Evolutionary conservation across 2,113 vertebrate genomes (phyloP).

Genomic region (Lynx canadensis): DNA sequence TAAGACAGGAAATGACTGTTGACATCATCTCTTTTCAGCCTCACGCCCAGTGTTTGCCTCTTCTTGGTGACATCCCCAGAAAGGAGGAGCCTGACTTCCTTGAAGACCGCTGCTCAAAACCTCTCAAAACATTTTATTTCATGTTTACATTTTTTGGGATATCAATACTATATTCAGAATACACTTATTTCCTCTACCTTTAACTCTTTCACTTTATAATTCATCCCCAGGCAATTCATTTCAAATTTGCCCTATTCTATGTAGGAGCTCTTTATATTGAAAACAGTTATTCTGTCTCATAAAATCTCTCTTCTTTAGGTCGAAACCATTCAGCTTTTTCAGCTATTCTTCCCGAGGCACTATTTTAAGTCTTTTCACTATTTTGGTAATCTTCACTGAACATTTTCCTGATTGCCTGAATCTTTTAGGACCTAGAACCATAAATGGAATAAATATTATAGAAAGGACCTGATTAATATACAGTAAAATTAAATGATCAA

Average conservation of each 20-base stretch:
- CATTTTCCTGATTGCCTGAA: background rate
- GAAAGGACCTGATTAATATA: background rate
- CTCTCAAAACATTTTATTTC: background rate
- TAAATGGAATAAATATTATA: constrained; percentile 22
- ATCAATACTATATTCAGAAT: background rate
- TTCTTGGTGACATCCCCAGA: background rate
- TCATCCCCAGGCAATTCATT: background rate
- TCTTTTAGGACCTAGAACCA: background rate
- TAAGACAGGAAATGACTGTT: background rate
- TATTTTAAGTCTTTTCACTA: background rate
- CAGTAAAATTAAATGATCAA: background rate
- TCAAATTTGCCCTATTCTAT: background rate
- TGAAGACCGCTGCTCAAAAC: background rate
- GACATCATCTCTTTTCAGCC: background rate
- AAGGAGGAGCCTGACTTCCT: background rate
- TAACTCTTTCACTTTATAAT: background rate
- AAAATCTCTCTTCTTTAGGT: background rate
- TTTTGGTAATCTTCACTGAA: background rate
- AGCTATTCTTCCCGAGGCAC: background rate
- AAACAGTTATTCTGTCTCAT: background rate
- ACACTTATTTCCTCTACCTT: background rate
- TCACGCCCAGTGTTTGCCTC: background rate
- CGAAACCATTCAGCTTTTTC: background rate
- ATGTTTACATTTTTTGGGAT: background rate
- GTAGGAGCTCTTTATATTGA: background rate